phyloP scores from a whole-genome alignment of 2,888 invertebrate species.

The Hymenopus coronatus region DNA sequence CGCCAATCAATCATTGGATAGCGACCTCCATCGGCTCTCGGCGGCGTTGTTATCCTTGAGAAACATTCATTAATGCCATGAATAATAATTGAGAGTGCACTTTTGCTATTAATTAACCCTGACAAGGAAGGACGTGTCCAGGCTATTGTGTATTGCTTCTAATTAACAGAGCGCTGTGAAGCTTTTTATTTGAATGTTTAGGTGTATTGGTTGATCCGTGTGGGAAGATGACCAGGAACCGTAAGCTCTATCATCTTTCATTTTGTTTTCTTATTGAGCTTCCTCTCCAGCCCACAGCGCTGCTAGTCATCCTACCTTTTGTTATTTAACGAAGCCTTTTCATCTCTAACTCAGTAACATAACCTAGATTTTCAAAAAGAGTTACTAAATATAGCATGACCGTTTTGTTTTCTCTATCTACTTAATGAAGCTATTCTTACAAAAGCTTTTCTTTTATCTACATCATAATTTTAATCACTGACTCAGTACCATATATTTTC shows the following conservation, averaged over 20 bases:
- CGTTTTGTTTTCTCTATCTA: no score
- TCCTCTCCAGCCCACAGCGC: no score
- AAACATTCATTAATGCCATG: conserved; percentile 1
- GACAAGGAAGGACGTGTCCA: not conserved
- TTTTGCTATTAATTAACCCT: not conserved
- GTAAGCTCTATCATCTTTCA: not conserved
- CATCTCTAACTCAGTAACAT: not conserved
- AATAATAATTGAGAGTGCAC: not conserved
- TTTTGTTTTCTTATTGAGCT: not conserved
- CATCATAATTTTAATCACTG: no score
- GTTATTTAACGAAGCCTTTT: not conserved
- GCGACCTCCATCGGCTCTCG: not conserved
- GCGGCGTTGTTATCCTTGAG: not conserved
- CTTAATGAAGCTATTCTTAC: no score
- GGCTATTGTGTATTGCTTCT: not conserved
- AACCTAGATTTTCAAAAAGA: no score
- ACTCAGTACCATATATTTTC: no score
- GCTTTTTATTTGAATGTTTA: not conserved
- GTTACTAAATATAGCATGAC: no score
- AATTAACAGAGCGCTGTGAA: not conserved
- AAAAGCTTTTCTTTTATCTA: no score
- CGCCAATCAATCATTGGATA: not conserved
- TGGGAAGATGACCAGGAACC: not conserved
- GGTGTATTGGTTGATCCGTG: not conserved
- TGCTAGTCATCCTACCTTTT: no score